Evolutionary conservation across 2,888 invertebrate genomes (phyloP).

Genomic region (Oeneis ivallda): DNA sequence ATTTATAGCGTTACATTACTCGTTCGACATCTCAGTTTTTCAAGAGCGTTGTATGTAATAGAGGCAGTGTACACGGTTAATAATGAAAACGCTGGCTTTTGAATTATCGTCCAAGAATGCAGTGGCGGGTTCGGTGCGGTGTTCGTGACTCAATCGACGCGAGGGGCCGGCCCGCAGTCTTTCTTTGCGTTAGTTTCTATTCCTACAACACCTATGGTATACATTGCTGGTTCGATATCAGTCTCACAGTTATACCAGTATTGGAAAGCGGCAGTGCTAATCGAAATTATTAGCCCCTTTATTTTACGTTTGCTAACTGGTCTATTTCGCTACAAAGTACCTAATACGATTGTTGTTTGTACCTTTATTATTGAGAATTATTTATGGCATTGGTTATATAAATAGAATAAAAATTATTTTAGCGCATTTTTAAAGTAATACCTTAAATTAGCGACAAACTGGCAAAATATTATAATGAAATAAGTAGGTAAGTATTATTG

Average conservation of each 20-base stretch:
- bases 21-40: constrained; percentile 2
- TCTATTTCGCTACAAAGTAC: constrained; percentile 18
- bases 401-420: too few relatives aligned
- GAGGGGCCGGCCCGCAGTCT: constrained; percentile 61
- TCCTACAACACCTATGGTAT: constrained; percentile 37
- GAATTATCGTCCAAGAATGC: constrained; percentile 53
- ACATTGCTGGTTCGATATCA: constrained; percentile 43
- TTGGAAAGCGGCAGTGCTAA: constrained; percentile 32
- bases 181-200: constrained; percentile 45
- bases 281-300: constrained; percentile 4
- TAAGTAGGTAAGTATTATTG: too few relatives aligned
- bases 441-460: background rate
- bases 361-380: background rate
- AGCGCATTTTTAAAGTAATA: background rate
- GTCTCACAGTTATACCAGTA: background rate
- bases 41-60: constrained; percentile 31
- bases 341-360: constrained; percentile 15
- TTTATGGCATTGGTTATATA: background rate
- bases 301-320: constrained; percentile 29
- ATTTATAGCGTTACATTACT: constrained; percentile 39
- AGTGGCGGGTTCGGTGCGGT: constrained; percentile 53
- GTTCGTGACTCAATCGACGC: constrained; percentile 65
- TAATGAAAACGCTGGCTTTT: constrained; percentile 40
- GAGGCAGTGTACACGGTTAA: constrained; percentile 49
- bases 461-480: too few relatives aligned